A percentile compares a stretch with the other conserved stretches of the same genome.
Conservation (phyloP, 2,113 vertebrate species). For the Pollimyrus isidori region DNA sequence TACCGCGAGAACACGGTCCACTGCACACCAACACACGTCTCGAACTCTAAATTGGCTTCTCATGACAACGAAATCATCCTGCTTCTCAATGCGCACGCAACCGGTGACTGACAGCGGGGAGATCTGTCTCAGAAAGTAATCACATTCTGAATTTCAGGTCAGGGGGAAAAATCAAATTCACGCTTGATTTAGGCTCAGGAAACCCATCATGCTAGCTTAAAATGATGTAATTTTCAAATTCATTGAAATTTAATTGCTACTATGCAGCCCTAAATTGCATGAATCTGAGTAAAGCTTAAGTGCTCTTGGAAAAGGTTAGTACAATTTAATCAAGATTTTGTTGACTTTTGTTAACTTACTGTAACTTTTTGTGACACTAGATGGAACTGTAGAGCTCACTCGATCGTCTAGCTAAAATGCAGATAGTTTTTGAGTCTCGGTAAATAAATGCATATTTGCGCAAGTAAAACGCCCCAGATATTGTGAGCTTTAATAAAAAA, state of each 20-base stretch:
- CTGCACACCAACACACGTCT: conserved; percentile 36
- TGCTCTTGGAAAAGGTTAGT: not conserved
- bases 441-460: not conserved
- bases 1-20: conserved; percentile 26
- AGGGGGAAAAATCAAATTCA: not conserved
- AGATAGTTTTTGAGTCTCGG: not conserved
- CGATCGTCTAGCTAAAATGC: not conserved
- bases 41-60: conserved; percentile 47
- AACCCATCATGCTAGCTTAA: conserved; percentile 4
- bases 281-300: not conserved
- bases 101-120: conserved; percentile 40
- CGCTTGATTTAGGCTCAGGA: not conserved
- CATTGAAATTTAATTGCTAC: not conserved
- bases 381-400: conserved; percentile 45
- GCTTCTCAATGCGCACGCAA: conserved; percentile 30
- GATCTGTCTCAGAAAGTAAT: conserved; percentile 16
- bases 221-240: conserved; percentile 10
- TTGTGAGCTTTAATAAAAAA: not conserved
- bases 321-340: not conserved
- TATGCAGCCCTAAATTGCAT: not conserved
- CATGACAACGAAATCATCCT: conserved; percentile 40
- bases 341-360: not conserved
- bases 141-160: not conserved
- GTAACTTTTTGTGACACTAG: conserved; percentile 47
- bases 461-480: not conserved